These are phyloP conservation scores for Capromys pilorides DNA, from an alignment of 2,797 vertebrate species.

Conservation along the genomic window DNA sequence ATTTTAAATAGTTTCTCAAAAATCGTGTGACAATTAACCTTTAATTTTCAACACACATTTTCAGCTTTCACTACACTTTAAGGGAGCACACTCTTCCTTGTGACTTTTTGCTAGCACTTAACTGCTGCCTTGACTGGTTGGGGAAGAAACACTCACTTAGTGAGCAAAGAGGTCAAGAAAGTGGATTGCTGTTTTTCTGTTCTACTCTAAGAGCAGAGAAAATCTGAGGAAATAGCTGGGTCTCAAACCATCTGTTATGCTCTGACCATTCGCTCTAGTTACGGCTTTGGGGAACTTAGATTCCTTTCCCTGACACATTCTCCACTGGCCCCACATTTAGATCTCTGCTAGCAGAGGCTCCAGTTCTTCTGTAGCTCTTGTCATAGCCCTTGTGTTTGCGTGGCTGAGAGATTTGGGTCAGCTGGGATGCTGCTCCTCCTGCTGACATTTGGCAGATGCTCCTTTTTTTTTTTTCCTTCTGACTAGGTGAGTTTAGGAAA, in stretches of 20 bases:
- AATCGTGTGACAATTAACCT: conserved; percentile 38
- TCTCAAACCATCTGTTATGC: conserved; percentile 66
- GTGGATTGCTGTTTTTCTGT: conserved; percentile 67
- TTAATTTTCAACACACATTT: conserved; percentile 45
- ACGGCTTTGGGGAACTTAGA: conserved; percentile 64
- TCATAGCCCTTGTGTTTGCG: neutral
- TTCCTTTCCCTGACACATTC: neutral
- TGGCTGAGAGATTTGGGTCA: neutral
- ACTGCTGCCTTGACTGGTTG: conserved; percentile 29
- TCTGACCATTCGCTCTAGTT: conserved; percentile 69
- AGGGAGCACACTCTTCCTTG: conserved; percentile 3
- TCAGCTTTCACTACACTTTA: neutral
- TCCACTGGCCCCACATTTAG: neutral
- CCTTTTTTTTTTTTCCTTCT: neutral
- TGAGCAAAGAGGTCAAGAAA: conserved; percentile 67
- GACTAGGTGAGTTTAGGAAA: neutral
- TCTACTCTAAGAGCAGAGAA: conserved; percentile 63
- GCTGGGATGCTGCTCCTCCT: neutral
- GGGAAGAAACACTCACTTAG: conserved; percentile 58
- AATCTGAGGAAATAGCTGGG: conserved; percentile 67
- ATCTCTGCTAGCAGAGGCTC: neutral
- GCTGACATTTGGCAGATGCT: conserved; percentile 29
- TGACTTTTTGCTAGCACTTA: conserved; percentile 54
- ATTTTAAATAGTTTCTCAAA: conserved; percentile 46
- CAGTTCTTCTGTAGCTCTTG: neutral